Conservation (phyloP, 1,140 invertebrate species). For the Panagrolaimus sp. region DNA sequence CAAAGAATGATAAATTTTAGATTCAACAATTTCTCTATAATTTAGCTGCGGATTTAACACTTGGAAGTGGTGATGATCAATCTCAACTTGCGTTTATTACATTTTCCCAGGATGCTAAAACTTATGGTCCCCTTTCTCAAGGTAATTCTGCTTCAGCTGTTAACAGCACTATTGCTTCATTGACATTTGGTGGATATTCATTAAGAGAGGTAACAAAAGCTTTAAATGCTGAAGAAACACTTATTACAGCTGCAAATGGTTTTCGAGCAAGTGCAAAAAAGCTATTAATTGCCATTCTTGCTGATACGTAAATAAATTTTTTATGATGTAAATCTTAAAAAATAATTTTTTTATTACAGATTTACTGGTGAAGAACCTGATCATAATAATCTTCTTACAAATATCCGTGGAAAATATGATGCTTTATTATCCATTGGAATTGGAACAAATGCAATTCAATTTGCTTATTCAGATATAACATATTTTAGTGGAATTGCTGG, state of each 20-base stretch:
- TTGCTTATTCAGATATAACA: neutral
- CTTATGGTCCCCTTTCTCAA: neutral
- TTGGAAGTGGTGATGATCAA: neutral
- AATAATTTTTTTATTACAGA: neutral
- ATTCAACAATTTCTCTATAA: neutral
- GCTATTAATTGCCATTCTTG: neutral
- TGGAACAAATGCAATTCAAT: slow-evolving; percentile 1
- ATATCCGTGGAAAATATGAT: neutral
- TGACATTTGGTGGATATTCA: neutral
- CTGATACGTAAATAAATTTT: neutral
- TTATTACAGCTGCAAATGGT: neutral
- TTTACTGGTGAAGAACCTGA: neutral
- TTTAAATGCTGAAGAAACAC: neutral
- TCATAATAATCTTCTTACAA: neutral
- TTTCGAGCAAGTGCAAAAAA: neutral
- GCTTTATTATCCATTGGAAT: neutral
- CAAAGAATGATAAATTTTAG: neutral
- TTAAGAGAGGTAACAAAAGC: neutral
- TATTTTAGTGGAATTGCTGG: neutral
- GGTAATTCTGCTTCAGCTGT: neutral
- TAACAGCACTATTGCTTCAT: neutral
- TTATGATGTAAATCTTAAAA: neutral
- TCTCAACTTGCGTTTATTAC: neutral
- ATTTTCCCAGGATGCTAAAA: neutral
- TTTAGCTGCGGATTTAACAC: neutral